Conservation (phyloP, 2,797 vertebrate species). For the Sebastes wilsoni region DNA sequence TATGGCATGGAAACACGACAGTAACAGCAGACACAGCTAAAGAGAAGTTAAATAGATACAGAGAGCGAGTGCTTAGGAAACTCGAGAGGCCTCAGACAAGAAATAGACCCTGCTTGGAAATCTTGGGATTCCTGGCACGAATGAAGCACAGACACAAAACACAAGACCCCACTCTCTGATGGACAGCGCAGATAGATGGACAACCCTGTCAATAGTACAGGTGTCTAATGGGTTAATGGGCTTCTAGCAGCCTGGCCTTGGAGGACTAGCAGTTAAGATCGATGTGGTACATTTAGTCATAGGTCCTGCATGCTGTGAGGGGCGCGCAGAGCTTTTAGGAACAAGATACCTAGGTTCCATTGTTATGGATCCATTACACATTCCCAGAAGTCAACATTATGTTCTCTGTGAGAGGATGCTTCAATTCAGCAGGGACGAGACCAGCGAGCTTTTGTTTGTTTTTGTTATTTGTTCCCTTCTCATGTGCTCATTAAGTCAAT, state of each 20-base stretch:
- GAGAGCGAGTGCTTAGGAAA: conserved; percentile 48
- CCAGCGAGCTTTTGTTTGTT: not conserved
- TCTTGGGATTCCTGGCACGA: conserved; percentile 60
- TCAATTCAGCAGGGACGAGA: not conserved
- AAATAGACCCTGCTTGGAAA: conserved; percentile 75
- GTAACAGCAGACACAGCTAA: conserved; percentile 4
- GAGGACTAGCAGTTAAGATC: conserved; percentile 55
- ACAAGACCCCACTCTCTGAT: not conserved
- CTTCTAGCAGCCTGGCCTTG: conserved; percentile 40
- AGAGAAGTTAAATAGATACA: conserved; percentile 6
- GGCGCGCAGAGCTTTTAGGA: conserved; percentile 70
- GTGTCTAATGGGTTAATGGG: conserved; percentile 71
- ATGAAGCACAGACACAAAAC: conserved; percentile 12
- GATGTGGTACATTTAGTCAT: conserved; percentile 66
- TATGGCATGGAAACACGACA: not conserved
- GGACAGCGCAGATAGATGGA: conserved; percentile 3
- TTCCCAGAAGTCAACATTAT: conserved; percentile 69
- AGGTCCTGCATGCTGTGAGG: conserved; percentile 25
- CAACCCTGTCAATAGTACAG: conserved; percentile 34
- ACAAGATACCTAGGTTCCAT: conserved; percentile 66
- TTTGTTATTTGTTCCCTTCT: not conserved
- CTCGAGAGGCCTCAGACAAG: conserved; percentile 63
- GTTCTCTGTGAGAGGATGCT: conserved; percentile 25
- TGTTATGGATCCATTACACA: conserved; percentile 67
- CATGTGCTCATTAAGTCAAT: not conserved